Evolutionary conservation across 2,113 vertebrate species (phyloP).

Genomic region (Actenoides hombroni): DNA sequence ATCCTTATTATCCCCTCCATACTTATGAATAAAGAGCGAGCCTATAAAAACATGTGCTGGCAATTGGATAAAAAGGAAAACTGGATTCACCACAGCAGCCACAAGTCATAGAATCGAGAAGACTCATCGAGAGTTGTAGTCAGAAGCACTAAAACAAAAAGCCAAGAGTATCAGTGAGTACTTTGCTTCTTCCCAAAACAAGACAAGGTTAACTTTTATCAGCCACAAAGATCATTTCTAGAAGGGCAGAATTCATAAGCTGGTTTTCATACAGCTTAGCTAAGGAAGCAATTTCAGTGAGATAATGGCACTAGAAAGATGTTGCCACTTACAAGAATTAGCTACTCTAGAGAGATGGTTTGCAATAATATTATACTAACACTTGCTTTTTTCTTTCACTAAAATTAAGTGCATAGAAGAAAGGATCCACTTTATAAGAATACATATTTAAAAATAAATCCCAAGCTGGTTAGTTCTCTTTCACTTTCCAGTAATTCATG

Average conservation of each 20-base stretch:
- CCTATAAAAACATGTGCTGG: background rate
- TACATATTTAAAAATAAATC: background rate
- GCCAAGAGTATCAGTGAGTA: background rate
- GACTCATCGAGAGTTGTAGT: background rate
- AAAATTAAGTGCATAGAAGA: background rate
- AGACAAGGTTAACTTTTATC: background rate
- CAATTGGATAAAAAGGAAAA: background rate
- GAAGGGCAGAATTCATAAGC: background rate
- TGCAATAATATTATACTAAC: background rate
- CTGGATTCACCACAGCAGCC: background rate
- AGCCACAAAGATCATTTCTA: background rate
- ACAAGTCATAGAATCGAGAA: background rate
- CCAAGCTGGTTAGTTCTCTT: background rate
- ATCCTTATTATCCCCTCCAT: background rate
- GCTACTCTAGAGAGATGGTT: background rate
- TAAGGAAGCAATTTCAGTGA: background rate
- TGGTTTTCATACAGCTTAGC: background rate
- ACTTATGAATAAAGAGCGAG: background rate
- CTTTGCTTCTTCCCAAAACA: background rate
- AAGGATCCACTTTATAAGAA: background rate
- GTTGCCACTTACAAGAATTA: background rate
- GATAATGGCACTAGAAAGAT: background rate
- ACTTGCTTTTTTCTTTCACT: background rate
- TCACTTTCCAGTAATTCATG: background rate
- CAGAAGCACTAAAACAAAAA: background rate